Evolutionary conservation across 2,888 invertebrate genomes (phyloP), one percentile per base, ranked within the genome.

Genomic region (Spatulosminthurus flaviceps): DNA sequence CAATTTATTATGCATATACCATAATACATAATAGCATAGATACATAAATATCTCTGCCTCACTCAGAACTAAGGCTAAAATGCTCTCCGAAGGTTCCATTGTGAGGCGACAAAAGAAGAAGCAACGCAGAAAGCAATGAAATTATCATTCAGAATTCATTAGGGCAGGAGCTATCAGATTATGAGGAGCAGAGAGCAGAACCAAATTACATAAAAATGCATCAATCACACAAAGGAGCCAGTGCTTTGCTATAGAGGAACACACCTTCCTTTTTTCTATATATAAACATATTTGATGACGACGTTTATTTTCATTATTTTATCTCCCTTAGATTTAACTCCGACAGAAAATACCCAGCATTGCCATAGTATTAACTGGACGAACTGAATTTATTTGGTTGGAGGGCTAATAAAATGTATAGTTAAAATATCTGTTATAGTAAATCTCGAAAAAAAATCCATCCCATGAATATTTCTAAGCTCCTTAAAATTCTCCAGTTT

Each of bases 161-260:
- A 82, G 80, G 79, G 80, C 79, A 34, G 78, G 61, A 79, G 76
- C 75, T 82, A 83, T 82, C 82, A 81, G 82, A 82, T 82, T 82
- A 74, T 82, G 80, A 82, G 78, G 74, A 51, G 80, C 81, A 83
- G 70, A 67, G 74, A 82, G 82, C 82, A 82, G 81, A 82, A 82
- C 82, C 74, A 80, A 82, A 82, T 81, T 80, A 82, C 70, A 78
- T 80, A 80, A 82, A 83, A 82, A 81, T 82, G 77, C 83, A 83
- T 83, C 79, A 82, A 75, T 75, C 75, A 83, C 64, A 75, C 75
- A 75, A 64, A 75, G 75, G 66, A 75, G 64, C 61, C 70, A 26
- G 28, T 28, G 69, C 64, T 9, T 13, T 24, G 24, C 19, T 1
- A 42, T 41, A n/a, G n/a, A 24, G 72, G 66, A 61, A 41, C 66